Conservation (phyloP, 2,113 vertebrate species). For the Centrocercus urophasianus region DNA sequence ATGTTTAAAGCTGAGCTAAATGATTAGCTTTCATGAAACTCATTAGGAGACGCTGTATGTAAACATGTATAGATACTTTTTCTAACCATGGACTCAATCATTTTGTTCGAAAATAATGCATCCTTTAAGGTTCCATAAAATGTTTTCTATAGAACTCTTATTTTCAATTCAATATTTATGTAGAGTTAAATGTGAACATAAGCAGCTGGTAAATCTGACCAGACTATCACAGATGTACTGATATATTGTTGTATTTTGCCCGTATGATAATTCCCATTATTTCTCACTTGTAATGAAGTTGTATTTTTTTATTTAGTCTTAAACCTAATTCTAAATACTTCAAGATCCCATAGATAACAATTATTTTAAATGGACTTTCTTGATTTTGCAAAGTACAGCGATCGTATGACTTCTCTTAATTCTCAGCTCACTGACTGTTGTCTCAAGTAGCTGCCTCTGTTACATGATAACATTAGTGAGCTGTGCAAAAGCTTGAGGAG, state of each 20-base stretch:
- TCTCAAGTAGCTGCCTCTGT: constrained; percentile 41
- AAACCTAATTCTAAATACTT: constrained; percentile 33
- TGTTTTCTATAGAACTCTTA: background rate
- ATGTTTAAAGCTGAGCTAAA: background rate
- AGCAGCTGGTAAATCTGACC: background rate
- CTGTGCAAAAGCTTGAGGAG: background rate
- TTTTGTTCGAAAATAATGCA: background rate
- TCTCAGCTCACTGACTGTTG: constrained; percentile 22
- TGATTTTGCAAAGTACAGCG: background rate
- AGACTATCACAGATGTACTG: background rate
- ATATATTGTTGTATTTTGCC: background rate
- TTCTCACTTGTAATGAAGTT: background rate
- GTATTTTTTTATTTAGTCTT: background rate
- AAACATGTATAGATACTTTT: background rate
- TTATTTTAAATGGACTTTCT: background rate
- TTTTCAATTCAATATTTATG: background rate
- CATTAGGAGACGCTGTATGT: background rate
- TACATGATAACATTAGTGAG: background rate
- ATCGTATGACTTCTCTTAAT: constrained; percentile 12
- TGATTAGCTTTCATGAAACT: background rate
- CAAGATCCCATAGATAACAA: background rate
- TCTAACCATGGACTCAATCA: background rate
- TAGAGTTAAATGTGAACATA: background rate
- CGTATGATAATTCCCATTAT: background rate
- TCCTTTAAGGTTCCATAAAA: background rate